Base-by-base conservation (phyloP, 2,113 vertebrate genomes). In the Vulpes lagopus region DNA sequence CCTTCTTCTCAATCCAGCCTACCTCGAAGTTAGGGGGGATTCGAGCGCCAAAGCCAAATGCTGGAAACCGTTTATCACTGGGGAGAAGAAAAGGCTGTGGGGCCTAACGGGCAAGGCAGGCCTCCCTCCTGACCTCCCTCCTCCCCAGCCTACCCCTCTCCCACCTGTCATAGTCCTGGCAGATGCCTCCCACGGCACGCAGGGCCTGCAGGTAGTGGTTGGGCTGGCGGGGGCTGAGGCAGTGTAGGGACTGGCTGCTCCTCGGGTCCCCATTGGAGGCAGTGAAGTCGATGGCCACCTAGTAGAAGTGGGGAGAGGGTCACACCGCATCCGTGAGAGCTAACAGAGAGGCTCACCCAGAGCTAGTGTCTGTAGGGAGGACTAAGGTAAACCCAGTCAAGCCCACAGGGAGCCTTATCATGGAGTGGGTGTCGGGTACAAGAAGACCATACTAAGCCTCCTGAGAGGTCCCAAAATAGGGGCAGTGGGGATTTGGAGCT, bases 161-260 rank as follows among this genome's bases (percentile, higher is more conserved):
- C 14, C 91, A 98, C 98, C 98, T 98, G 97, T 98, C 98, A 1
- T 98, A 98, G 80, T 98, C 98, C 96, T 98, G 98, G 96, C 98
- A 98, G 95, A 98, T 98, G 73, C 98, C 98, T 10, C 98, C 98
- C 69, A 98, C 98, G 0, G 98, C 97, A 0, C 98, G 97, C 78
- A 98, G 88, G 11, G 98, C 98, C 87, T 98, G 98, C 79, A 98
- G 95, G 92, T 98, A 98, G 89, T 98, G 98, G 79, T 98, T 98
- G 71, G 98, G 98, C 69, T 98, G 98, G n/a, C 97, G 94, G 10
- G 98, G 98, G 89, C 97, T 98, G 92, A 98, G 98, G 96, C 97
- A 98, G 59, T 98, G 98, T 35, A 98, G 96, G 17, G 98, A 98
- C 43, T 98, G 98, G 86, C 98, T 98, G 60, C 98, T 98, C 49